Conservation (phyloP, 2,797 vertebrate species). For the Leuciscus waleckii region DNA sequence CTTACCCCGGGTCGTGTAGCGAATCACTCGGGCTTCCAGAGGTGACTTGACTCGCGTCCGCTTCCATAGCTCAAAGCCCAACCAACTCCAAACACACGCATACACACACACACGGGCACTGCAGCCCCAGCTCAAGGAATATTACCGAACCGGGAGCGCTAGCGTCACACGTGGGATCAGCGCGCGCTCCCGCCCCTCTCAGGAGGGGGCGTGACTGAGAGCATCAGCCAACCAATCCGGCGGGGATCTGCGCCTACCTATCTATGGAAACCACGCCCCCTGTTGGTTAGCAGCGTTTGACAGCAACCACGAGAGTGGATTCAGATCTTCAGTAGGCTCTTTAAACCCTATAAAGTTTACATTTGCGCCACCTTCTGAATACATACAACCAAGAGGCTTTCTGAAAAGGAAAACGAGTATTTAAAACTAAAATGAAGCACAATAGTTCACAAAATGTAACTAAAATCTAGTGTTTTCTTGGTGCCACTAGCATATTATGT, state of each 20-base stretch:
- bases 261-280: slow-evolving; percentile 74
- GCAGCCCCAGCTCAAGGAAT: slow-evolving; percentile 86
- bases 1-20: slow-evolving; percentile 98
- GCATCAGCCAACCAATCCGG: slow-evolving; percentile 84
- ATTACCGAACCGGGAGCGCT: slow-evolving; percentile 91
- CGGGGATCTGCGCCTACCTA: slow-evolving; percentile 61
- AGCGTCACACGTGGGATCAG: slow-evolving; percentile 98
- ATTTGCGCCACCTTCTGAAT: not conserved
- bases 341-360: slow-evolving; percentile 15
- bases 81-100: slow-evolving; percentile 74
- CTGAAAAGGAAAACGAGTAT: slow-evolving; percentile 57
- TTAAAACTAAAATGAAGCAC: not conserved
- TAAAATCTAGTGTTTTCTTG: not conserved
- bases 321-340: slow-evolving; percentile 1
- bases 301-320: not conserved
- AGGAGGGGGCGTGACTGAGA: slow-evolving; percentile 78
- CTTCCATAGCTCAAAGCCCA: slow-evolving; percentile 89
- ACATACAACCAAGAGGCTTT: not conserved
- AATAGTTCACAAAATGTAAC: not conserved
- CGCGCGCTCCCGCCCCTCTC: slow-evolving; percentile 82
- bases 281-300: slow-evolving; percentile 69
- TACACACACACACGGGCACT: slow-evolving; percentile 66
- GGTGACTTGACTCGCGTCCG: slow-evolving; percentile 94
- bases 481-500: not conserved
- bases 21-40: slow-evolving; percentile 93